A percentile compares a stretch with the other conserved stretches of the same genome.
These are phyloP conservation scores for Pardosa pseudoannulata DNA, from an alignment of 2,888 invertebrate genomes.

Conservation along the genomic window DNA sequence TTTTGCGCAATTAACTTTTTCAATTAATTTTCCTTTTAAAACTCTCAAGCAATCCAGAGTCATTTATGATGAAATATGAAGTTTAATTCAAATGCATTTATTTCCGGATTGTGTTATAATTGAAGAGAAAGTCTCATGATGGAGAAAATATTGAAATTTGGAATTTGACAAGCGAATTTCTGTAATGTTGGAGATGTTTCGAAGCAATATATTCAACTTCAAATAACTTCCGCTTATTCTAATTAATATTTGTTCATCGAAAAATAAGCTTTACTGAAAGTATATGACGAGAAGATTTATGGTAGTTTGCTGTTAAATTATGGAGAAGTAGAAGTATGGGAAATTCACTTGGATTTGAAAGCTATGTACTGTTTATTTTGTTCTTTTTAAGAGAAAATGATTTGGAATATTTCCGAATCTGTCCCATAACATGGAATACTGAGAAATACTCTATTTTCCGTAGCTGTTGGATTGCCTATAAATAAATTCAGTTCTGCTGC, in stretches of 20 bases:
- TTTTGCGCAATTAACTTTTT: background rate
- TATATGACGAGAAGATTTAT: too few species aligned
- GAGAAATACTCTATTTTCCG: too few species aligned
- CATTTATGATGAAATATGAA: background rate
- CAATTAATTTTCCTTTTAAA: slow-evolving; percentile 5
- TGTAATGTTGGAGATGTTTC: background rate
- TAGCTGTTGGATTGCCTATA: too few species aligned
- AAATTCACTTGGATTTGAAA: too few species aligned
- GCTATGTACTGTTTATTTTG: too few species aligned
- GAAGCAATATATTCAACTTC: background rate
- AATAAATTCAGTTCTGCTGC: too few species aligned
- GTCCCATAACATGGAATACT: too few species aligned
- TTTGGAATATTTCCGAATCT: too few species aligned
- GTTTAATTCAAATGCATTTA: background rate
- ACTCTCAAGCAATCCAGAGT: background rate
- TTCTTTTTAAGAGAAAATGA: too few species aligned
- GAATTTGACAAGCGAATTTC: background rate
- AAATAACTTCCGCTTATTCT: background rate
- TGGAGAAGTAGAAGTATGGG: too few species aligned
- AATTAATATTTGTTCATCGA: background rate
- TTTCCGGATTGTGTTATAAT: background rate
- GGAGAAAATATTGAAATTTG: background rate
- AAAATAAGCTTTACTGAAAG: background rate
- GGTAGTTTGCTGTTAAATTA: too few species aligned
- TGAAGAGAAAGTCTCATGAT: background rate